Evolutionary conservation across 2,113 vertebrate genomes (phyloP).

Genomic region (Pachycephala philippinensis): DNA sequence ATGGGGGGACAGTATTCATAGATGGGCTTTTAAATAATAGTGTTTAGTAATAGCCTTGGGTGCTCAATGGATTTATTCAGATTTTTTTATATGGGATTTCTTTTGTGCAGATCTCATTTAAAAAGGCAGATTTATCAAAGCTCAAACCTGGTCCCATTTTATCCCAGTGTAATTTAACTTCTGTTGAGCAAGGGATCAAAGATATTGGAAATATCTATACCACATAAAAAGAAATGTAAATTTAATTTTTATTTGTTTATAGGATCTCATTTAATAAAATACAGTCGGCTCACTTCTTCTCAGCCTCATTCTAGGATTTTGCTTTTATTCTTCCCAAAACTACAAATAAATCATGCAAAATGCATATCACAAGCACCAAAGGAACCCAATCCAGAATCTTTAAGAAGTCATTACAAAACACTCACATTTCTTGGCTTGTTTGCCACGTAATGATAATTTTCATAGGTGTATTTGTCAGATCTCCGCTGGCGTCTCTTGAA

Average conservation of each 20-base stretch:
- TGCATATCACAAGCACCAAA: not conserved
- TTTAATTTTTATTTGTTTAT: not conserved
- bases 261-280: not conserved
- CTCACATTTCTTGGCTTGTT: constrained; percentile 82
- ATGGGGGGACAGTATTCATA: not conserved
- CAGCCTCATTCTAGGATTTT: not conserved
- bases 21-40: not conserved
- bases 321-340: not conserved
- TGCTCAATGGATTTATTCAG: not conserved
- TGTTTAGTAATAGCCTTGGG: not conserved
- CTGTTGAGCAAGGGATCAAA: not conserved
- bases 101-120: not conserved
- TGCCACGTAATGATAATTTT: constrained; percentile 82
- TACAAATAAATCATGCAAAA: not conserved
- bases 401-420: not conserved
- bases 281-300: not conserved
- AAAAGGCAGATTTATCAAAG: not conserved
- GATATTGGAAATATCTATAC: not conserved
- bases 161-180: not conserved
- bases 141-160: not conserved
- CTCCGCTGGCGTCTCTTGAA: constrained; percentile 95
- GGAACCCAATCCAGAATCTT: not conserved
- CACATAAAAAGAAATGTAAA: not conserved
- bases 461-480: constrained; percentile 94
- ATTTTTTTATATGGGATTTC: not conserved